Conservation (phyloP, 2,113 vertebrate species). For the Butastur rufipennis region DNA sequence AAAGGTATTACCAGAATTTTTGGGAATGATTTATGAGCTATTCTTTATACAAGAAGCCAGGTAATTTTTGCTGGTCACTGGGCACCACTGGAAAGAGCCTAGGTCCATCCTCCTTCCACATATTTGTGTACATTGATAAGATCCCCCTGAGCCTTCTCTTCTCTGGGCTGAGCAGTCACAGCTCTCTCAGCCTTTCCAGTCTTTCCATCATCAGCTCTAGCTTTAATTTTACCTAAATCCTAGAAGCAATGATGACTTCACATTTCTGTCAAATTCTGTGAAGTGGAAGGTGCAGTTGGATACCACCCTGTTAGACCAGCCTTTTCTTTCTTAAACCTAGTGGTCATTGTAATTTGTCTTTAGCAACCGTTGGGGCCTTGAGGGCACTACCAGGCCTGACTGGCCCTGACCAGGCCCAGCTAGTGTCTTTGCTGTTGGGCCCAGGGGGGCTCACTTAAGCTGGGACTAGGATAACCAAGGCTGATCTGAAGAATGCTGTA, state of each 20-base stretch:
- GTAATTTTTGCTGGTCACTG: neutral
- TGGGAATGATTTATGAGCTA: neutral
- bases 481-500: neutral
- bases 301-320: neutral
- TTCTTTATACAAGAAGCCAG: neutral
- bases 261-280: neutral
- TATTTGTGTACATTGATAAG: neutral
- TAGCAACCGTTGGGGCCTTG: neutral
- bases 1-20: neutral
- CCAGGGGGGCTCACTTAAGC: neutral
- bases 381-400: neutral
- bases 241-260: neutral
- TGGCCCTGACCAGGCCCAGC: neutral
- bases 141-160: neutral
- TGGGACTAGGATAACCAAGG: neutral
- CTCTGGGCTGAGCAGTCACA: neutral
- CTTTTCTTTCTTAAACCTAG: neutral
- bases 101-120: neutral
- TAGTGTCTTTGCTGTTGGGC: neutral
- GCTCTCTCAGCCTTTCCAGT: neutral
- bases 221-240: neutral
- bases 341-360: neutral
- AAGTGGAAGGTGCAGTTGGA: neutral
- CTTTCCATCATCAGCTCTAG: neutral
- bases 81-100: neutral